Base-by-base conservation (phyloP, 2,888 invertebrate species). In the Tenthredo amoena region DNA sequence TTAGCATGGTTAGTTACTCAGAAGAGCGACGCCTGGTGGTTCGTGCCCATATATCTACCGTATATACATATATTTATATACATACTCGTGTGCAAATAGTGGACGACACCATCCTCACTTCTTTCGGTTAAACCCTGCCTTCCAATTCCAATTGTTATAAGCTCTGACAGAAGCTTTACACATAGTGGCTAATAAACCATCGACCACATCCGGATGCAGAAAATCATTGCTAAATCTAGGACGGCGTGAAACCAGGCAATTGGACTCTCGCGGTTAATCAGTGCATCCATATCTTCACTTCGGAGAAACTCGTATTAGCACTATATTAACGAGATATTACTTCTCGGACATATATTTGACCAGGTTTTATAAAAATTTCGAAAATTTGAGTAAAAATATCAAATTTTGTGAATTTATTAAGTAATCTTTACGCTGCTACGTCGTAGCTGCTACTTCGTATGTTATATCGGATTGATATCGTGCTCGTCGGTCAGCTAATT, bases 1-100 rank as follows among this genome's bases (percentile, higher is more conserved):
- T 83, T 71, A 83, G 50, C 83, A 71, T 83, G 62, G 83, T 83
- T 83, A 43, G 83, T 71, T 83, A 83, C 68, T 81, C 83, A 71
- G 83, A 83, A 83, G 71, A 83, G n/a, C 65, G 50, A 83, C 68
- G 83, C 83, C 83, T 83, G 31, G 34, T 37, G 21, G 12, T 47
- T 47, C 31, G 12, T 34, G 7, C 7, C 26, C 15, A 55, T 12
- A n/a, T n/a, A 31, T 34, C 4, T 50, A 50, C 77, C 1, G 12
- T 15, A 26, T 47, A 72, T 43, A 40, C 18, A 40, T 37, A 40
- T 7, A 37, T n/a, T 0, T 26, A 1, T 26, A 26, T 26, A 72
- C 2, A n/a, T 12, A 31, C 50, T 77, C n/a, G 77, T 55, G 50
- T 76, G 76, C 50, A 77, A 77, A 34, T 77, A 4, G 34, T n/a